Evolutionary conservation across 2,888 invertebrate species (phyloP).

Genomic region (Amiota minor): DNA sequence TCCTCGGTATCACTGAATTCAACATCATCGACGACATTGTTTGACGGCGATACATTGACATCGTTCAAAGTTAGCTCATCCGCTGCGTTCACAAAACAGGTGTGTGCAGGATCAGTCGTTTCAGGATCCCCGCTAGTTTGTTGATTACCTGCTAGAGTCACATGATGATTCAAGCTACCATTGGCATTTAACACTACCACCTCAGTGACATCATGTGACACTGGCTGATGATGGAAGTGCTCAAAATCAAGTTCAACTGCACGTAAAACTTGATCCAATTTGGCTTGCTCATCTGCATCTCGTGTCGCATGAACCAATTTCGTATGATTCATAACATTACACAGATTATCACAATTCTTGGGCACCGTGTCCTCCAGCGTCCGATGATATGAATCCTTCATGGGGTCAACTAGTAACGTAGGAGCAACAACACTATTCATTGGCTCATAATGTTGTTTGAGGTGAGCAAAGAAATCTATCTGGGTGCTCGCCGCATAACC

Average conservation of each 20-base stretch:
- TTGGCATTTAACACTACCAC: not conserved
- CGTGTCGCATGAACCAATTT: conserved; percentile 5
- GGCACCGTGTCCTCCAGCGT: conserved; percentile 40
- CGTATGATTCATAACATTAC: not conserved
- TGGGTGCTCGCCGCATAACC: conserved; percentile 84
- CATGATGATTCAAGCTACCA: not conserved
- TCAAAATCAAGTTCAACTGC: conserved; percentile 70
- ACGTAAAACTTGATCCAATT: conserved; percentile 64
- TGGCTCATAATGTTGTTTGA: conserved; percentile 87
- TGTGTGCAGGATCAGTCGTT: not conserved
- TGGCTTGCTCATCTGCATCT: conserved; percentile 53
- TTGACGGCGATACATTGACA: not conserved
- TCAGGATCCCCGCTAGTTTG: not conserved
- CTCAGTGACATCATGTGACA: conserved; percentile 34
- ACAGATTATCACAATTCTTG: conserved; percentile 34
- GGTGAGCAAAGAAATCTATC: conserved; percentile 87
- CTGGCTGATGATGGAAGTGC: conserved; percentile 53
- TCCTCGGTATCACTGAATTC: conserved; percentile 92
- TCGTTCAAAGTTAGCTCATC: conserved; percentile 31
- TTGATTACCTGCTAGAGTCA: not conserved
- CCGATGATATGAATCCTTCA: conserved; percentile 36
- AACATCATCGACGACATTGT: conserved; percentile 69
- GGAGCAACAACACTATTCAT: conserved; percentile 17
- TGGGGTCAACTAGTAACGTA: conserved; percentile 5
- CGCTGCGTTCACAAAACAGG: conserved; percentile 24